phyloP scores from a whole-genome alignment of 2,888 invertebrate genomes.

The Philereme vetulata region DNA sequence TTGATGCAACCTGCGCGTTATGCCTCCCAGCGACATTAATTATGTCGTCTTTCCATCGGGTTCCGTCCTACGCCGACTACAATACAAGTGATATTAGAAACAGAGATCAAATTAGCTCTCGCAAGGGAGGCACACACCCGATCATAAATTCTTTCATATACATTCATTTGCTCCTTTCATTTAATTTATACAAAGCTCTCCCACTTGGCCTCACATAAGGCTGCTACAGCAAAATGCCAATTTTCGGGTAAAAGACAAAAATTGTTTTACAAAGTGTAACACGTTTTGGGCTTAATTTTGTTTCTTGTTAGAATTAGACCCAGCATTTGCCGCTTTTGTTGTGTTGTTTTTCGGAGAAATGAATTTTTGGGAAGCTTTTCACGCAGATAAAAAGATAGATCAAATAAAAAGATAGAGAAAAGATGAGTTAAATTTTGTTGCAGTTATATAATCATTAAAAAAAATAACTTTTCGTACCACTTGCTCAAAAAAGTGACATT shows the following conservation, averaged over 20 bases:
- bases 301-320: constrained; percentile 31
- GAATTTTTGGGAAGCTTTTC: constrained; percentile 11
- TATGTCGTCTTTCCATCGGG: no score
- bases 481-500: no score
- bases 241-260: constrained; percentile 27
- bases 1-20: no score
- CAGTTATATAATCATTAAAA: no score
- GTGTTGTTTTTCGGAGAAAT: constrained; percentile 18
- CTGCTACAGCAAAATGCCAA: constrained; percentile 25
- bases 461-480: no score
- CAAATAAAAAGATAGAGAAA: background rate
- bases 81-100: no score
- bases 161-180: constrained; percentile 49
- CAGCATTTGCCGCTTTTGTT: constrained; percentile 14
- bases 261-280: constrained; percentile 38
- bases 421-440: no score
- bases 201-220: constrained; percentile 40
- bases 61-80: no score
- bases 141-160: constrained; percentile 74
- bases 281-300: constrained; percentile 35
- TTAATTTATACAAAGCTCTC: constrained; percentile 70
- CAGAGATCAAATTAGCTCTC: constrained; percentile 7
- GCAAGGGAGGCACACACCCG: constrained; percentile 48
- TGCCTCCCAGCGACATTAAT: no score
- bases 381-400: no score